Conservation (phyloP, 1,140 invertebrate species). For the Heliconius hewitsoni region DNA sequence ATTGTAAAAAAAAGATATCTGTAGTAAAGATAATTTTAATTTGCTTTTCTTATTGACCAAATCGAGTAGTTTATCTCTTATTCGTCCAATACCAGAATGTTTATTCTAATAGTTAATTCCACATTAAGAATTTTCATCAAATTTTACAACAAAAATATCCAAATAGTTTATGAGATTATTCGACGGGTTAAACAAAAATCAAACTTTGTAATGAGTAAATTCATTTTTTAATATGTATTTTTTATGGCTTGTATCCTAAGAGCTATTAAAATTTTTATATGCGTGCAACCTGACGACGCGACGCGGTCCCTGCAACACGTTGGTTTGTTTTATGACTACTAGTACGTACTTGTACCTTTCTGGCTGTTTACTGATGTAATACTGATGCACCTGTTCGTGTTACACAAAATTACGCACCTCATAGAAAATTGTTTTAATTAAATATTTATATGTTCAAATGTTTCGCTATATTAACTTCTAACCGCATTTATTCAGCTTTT, state of each 20-base stretch:
- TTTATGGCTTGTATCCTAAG: background rate
- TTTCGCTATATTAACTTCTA: no score
- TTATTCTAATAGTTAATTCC: no score
- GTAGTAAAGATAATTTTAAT: no score
- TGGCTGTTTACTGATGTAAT: conserved; percentile 1
- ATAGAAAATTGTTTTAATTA: background rate
- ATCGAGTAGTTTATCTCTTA: no score
- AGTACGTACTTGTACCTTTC: background rate
- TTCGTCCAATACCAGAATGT: no score
- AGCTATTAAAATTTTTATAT: conserved; percentile 2
- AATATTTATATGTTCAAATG: background rate
- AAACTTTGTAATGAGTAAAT: conserved; percentile 4
- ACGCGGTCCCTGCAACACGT: conserved; percentile 3
- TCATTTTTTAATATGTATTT: background rate
- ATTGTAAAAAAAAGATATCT: no score
- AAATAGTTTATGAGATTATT: no score
- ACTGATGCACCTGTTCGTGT: background rate
- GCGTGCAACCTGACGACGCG: conserved; percentile 7
- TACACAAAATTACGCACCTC: background rate
- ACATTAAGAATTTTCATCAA: no score
- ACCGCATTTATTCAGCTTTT: no score
- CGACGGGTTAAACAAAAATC: background rate
- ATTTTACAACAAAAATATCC: no score
- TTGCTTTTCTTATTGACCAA: no score
- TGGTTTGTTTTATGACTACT: conserved; percentile 1